These are phyloP conservation scores for Eupithecia subumbrata DNA, from an alignment of 2,888 invertebrate species.

Conservation along the genomic window DNA sequence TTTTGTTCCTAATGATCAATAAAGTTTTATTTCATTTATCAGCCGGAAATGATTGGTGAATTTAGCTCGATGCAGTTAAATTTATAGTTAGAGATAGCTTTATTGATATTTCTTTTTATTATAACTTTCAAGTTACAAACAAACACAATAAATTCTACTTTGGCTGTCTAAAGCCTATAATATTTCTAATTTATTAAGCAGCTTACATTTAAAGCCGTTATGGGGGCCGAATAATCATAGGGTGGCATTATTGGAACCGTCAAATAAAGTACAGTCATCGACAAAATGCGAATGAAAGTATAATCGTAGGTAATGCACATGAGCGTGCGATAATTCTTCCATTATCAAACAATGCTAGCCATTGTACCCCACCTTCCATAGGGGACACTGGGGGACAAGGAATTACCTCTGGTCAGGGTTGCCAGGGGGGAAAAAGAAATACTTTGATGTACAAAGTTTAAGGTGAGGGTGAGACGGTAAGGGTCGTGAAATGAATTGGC, in stretches of 20 bases:
- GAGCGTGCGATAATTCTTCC: constrained; percentile 60
- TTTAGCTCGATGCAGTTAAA: not conserved
- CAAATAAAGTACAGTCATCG: constrained; percentile 19
- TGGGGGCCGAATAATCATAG: constrained; percentile 11
- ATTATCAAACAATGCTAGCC: constrained; percentile 58
- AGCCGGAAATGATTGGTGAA: not conserved
- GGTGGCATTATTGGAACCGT: constrained; percentile 4
- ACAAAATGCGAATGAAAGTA: constrained; percentile 22
- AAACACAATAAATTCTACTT: not conserved
- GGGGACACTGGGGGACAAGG: constrained; percentile 38
- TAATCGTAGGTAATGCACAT: constrained; percentile 39
- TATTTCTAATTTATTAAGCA: not conserved
- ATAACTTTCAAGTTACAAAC: not conserved
- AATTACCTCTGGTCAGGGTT: constrained; percentile 50
- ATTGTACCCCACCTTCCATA: constrained; percentile 27
- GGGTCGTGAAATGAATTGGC: not conserved
- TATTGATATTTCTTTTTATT: not conserved
- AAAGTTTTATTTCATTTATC: constrained; percentile 16
- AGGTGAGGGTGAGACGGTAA: constrained; percentile 7
- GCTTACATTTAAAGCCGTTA: constrained; percentile 8
- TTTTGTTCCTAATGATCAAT: constrained; percentile 25
- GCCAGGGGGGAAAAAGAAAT: constrained; percentile 12
- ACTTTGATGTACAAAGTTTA: constrained; percentile 9
- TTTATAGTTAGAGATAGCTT: not conserved
- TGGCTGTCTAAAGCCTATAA: not conserved